A percentile compares a stretch with the other conserved stretches of the same genome.
Conservation (phyloP, 2,113 vertebrate species). For the Erythrolamprus reginae region DNA sequence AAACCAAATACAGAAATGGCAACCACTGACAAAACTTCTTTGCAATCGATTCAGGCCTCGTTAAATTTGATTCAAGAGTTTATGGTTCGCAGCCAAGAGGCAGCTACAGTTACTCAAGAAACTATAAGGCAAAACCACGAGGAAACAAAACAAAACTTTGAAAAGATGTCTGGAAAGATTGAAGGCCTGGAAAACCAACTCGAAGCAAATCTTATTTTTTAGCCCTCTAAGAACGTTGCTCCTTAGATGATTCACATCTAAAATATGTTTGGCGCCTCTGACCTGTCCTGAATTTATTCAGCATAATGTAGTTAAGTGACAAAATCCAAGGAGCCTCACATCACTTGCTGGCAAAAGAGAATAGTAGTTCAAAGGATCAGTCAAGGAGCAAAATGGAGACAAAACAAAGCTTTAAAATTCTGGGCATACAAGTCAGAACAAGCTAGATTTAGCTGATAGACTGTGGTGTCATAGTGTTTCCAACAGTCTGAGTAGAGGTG, state of each 20-base stretch:
- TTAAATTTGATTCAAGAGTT: too few relatives aligned
- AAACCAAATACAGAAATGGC: too few relatives aligned
- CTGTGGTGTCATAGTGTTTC: not conserved
- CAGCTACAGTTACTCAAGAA: too few relatives aligned
- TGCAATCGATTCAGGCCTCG: too few relatives aligned
- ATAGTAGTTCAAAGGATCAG: not conserved
- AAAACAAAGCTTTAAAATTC: not conserved
- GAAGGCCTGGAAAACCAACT: too few relatives aligned
- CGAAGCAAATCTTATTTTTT: not conserved
- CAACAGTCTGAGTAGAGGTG: not conserved
- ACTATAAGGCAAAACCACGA: too few relatives aligned
- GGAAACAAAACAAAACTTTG: too few relatives aligned
- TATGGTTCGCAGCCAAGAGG: too few relatives aligned
- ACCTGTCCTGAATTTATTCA: not conserved
- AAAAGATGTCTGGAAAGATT: too few relatives aligned
- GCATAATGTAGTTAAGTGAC: not conserved
- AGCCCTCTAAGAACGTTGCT: not conserved
- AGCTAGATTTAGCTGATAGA: not conserved
- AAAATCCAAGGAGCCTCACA: not conserved
- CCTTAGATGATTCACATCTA: not conserved
- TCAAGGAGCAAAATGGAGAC: not conserved
- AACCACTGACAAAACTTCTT: too few relatives aligned
- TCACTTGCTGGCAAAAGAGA: not conserved
- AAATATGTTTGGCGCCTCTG: not conserved
- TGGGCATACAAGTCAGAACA: not conserved